Evolutionary conservation across 2,888 invertebrate genomes (phyloP).

Genomic region (Macropis europaea): DNA sequence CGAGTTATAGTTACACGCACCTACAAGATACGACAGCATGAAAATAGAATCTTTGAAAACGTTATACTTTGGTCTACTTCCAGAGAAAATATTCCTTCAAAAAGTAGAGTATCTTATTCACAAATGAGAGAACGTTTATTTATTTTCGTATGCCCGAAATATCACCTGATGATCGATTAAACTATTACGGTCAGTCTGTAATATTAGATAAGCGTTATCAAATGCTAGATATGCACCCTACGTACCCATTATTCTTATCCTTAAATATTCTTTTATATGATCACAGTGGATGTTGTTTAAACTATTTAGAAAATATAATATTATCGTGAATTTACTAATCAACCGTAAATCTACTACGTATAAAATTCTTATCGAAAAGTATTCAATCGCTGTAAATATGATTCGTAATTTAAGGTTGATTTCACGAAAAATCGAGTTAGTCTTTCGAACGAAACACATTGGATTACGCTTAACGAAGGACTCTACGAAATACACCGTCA

Average conservation of each 20-base stretch:
- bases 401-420: background rate
- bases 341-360: background rate
- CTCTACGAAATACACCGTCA: conserved; percentile 4
- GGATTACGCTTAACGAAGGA: background rate
- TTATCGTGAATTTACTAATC: background rate
- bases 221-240: conserved; percentile 41
- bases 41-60: conserved; percentile 40
- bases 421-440: background rate
- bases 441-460: background rate
- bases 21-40: conserved; percentile 35
- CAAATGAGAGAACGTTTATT: conserved; percentile 10
- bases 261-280: conserved; percentile 23
- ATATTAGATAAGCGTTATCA: conserved; percentile 38
- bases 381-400: background rate
- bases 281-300: conserved; percentile 32
- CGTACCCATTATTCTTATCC: background rate
- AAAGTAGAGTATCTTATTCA: conserved; percentile 59
- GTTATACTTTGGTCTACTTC: conserved; percentile 10
- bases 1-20: conserved; percentile 29
- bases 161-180: conserved; percentile 34
- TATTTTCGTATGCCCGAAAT: background rate
- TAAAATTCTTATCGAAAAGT: background rate
- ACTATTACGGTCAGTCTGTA: conserved; percentile 62
- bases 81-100: conserved; percentile 60
- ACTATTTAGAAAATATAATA: conserved; percentile 18